Percentiles rank a stretch among this genome's conserved stretches.
These are phyloP conservation scores for Zaprionus capensis DNA, from an alignment of 1,140 invertebrate species.

Conservation along the genomic window DNA sequence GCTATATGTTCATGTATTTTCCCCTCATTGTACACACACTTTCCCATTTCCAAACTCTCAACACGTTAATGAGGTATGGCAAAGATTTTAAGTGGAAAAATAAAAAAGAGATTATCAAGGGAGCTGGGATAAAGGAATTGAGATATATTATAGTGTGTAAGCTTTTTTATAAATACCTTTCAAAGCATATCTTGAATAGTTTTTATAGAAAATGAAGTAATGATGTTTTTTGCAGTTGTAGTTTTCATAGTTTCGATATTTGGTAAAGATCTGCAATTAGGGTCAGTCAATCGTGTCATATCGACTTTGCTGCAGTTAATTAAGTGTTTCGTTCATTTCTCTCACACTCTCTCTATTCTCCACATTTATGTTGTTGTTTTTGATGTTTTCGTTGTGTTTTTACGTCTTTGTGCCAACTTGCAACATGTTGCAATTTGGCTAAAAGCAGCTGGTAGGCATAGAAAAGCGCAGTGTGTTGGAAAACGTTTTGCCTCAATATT, in stretches of 20 bases:
- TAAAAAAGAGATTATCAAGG: not conserved
- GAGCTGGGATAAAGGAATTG: not conserved
- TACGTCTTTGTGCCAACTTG: slow-evolving; percentile 50
- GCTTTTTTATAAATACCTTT: too few relatives aligned
- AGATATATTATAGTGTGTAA: not conserved
- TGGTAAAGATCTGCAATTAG: too few relatives aligned
- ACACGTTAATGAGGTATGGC: not conserved
- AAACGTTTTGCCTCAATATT: slow-evolving; percentile 62
- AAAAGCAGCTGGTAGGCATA: slow-evolving; percentile 65
- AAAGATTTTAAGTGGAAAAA: not conserved
- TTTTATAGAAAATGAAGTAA: too few relatives aligned
- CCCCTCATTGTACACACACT: not conserved
- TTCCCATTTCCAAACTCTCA: not conserved
- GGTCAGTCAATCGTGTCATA: not conserved
- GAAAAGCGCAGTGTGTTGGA: slow-evolving; percentile 64
- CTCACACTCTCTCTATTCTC: not conserved
- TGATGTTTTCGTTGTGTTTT: slow-evolving; percentile 19
- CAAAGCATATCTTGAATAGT: too few relatives aligned
- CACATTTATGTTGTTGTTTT: not conserved
- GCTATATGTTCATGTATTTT: slow-evolving; percentile 13
- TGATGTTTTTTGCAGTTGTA: too few relatives aligned
- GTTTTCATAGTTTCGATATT: too few relatives aligned
- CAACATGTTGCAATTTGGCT: slow-evolving; percentile 71
- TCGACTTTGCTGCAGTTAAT: not conserved
- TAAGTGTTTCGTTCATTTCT: not conserved